Conservation (phyloP, 2,797 vertebrate species). For the Euphonia xanthogaster region DNA sequence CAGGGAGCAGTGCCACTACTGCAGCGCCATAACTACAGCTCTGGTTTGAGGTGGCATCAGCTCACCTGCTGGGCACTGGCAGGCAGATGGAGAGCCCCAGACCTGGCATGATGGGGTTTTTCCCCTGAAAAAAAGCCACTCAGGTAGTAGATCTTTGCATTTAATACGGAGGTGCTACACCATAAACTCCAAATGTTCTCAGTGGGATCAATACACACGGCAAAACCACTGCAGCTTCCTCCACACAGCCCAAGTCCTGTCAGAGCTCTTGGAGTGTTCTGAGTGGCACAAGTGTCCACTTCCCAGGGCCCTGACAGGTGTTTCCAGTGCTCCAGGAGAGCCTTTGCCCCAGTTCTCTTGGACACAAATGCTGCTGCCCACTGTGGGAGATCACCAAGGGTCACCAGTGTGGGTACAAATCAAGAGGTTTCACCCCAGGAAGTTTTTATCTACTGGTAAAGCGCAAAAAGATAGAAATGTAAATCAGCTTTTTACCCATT, state of each 20-base stretch:
- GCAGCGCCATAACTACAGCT: neutral
- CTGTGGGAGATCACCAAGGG: neutral
- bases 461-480: neutral
- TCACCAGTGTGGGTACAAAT: neutral
- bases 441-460: neutral
- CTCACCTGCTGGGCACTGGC: neutral
- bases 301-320: neutral
- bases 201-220: neutral
- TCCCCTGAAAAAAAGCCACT: neutral
- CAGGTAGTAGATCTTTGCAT: neutral
- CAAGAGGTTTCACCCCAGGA: neutral
- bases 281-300: neutral
- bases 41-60: neutral
- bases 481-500: neutral
- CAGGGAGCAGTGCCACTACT: neutral
- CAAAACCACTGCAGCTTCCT: neutral
- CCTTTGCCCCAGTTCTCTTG: neutral
- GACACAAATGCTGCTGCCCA: neutral
- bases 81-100: neutral
- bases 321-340: neutral
- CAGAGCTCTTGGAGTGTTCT: neutral
- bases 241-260: neutral
- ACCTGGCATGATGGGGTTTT: neutral
- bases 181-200: neutral
- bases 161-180: constrained; percentile 17